Base-by-base conservation (phyloP, 30 jellyfish, hydroid and myxozoan species). In the Calvadosia cruxmelitensis region DNA sequence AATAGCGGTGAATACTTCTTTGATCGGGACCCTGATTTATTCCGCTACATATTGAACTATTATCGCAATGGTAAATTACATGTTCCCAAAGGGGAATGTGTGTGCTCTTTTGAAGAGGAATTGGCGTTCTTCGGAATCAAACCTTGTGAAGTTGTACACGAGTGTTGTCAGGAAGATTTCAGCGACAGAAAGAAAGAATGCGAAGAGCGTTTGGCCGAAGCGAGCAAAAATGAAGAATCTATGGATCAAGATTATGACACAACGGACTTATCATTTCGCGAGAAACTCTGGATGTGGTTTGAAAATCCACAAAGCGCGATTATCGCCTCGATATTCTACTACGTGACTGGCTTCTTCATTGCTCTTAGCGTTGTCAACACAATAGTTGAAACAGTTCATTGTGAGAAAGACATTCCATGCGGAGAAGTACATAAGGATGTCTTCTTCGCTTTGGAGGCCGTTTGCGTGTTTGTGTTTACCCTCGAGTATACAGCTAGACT, bases 1-100 rank as follows among this genome's bases (percentile, higher is more conserved):
- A 85, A 74, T 0, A 72, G 81, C 3, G 52, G 64, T 50, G 96
- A 86, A 34, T 86, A 79, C 71, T 86, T 79, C 49, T 86, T 86
- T 79, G 96, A 86, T 52, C 75, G 96, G 27, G 96, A 86, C 63
- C 96, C 96, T 31, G 96, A 86, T 32, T 75, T 86, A 33, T 86
- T 86, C 52, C 85, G 96, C 1, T 75, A 73, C 75, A 74, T 86
- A 10, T 52, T 86, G 50, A 86, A 86, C 67, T 86, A 78, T 53
- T 86, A 86, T 36, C 85, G 96, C 49, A 78, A 82, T 36, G 94
- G 94, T 1, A 86, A 86, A 50, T 68, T 86, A 35, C 96, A 86
- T 63, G 78, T 50, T 34, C 96, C 96, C 33, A 68, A 76, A 50
- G 90, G 83, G 52, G 96, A 86, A 66, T 86, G 96, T 52, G 94